Percentiles rank a stretch among this genome's conserved stretches.
These are phyloP conservation scores for Triplophysa rosa DNA, from an alignment of 2,113 vertebrate species.

Conservation along the genomic window DNA sequence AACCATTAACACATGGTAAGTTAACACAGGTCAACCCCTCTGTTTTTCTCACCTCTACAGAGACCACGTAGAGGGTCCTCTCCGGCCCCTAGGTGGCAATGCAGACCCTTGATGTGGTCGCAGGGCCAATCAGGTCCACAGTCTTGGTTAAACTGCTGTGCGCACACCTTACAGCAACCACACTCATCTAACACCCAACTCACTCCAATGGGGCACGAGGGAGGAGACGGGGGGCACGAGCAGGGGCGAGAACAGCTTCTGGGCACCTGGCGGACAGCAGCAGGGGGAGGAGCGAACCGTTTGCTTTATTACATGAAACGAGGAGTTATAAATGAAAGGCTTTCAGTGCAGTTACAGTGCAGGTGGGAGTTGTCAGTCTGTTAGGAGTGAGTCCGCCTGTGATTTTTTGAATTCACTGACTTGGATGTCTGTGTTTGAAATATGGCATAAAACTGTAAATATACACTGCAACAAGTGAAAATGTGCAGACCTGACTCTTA, in stretches of 20 bases:
- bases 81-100: conserved; percentile 72
- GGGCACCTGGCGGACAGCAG: conserved; percentile 13
- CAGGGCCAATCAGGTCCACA: conserved; percentile 70
- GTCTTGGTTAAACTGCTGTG: conserved; percentile 76
- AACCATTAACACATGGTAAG: no score
- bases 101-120: conserved; percentile 78
- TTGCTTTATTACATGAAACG: conserved; percentile 53
- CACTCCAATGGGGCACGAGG: conserved; percentile 64
- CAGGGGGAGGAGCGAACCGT: background rate
- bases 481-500: background rate
- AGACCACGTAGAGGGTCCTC: conserved; percentile 68
- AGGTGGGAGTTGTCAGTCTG: background rate
- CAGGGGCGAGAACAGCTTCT: conserved; percentile 56
- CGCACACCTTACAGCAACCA: conserved; percentile 76
- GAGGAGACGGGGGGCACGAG: conserved; percentile 60
- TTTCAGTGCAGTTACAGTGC: background rate
- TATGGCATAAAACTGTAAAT: background rate
- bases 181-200: conserved; percentile 72
- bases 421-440: conserved; percentile 23
- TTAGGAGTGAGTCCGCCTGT: background rate
- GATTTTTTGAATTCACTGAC: background rate
- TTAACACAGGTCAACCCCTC: no score
- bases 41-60: conserved; percentile 67
- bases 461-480: background rate
- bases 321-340: conserved; percentile 4